A percentile compares a stretch with the other conserved stretches of the same genome.
Evolutionary conservation across 2,113 vertebrate genomes (phyloP).

Genomic region (Agapornis roseicollis): DNA sequence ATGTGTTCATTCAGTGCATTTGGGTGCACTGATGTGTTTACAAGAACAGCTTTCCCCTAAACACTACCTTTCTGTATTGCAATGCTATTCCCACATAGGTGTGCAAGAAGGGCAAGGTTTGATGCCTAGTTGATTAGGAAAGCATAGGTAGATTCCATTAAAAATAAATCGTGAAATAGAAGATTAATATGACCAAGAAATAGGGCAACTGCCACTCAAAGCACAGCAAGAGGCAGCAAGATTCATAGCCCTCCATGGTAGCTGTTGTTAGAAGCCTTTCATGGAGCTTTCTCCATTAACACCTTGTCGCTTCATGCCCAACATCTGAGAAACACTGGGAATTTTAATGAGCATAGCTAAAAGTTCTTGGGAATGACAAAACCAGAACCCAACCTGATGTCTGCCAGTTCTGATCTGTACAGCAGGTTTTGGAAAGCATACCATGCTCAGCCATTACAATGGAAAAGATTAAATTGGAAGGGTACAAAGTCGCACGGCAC

Average conservation of each 20-base stretch:
- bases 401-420: background rate
- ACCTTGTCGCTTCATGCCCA: background rate
- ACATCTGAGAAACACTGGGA: background rate
- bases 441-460: fast-evolving
- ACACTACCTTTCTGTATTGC: background rate
- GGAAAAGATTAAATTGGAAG: background rate
- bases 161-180: background rate
- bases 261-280: background rate
- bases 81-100: fast-evolving
- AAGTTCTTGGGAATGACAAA: background rate
- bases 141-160: background rate
- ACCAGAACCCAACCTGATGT: background rate
- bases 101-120: background rate
- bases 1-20: background rate
- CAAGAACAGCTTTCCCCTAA: background rate
- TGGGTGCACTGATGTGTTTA: background rate
- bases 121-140: background rate
- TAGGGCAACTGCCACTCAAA: background rate
- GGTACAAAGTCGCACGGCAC: background rate
- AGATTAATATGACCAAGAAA: background rate
- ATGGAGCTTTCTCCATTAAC: background rate
- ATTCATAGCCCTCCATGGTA: background rate
- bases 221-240: background rate
- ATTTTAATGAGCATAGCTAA: background rate
- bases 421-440: background rate